A percentile compares a stretch with the other conserved stretches of the same genome.
phyloP scores from a whole-genome alignment of 2,888 invertebrate species.

The Lasioglossum pauxillum region DNA sequence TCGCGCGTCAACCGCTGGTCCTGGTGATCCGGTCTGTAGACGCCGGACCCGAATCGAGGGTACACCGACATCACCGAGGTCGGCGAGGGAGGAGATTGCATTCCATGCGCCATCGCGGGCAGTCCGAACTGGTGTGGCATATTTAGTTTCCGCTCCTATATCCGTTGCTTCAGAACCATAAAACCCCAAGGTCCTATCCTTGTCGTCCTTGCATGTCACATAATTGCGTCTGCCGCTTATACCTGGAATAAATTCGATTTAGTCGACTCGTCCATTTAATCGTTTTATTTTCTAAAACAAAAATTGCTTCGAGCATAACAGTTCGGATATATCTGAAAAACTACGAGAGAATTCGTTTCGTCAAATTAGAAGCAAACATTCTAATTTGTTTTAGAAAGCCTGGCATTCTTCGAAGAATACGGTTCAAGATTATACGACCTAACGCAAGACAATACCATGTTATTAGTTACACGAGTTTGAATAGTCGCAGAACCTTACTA shows the following conservation, averaged over 20 bases:
- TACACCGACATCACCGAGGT: slow-evolving; percentile 85
- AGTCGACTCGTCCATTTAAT: neutral
- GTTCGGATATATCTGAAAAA: neutral
- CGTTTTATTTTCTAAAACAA: neutral
- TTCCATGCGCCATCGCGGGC: slow-evolving; percentile 89
- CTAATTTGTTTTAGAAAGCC: slow-evolving; percentile 11
- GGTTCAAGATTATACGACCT: neutral
- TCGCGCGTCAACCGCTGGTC: slow-evolving; percentile 94
- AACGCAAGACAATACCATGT: slow-evolving; percentile 21
- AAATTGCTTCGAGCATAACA: neutral
- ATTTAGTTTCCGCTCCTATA: slow-evolving; percentile 79
- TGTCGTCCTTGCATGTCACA: slow-evolving; percentile 49
- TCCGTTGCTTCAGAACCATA: slow-evolving; percentile 32
- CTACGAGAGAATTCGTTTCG: neutral
- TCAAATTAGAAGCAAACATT: neutral
- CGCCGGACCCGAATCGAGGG: slow-evolving; percentile 88
- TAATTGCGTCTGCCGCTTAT: slow-evolving; percentile 35
- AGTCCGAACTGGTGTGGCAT: slow-evolving; percentile 94
- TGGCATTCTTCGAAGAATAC: neutral
- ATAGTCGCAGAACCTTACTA: slow-evolving; percentile 48
- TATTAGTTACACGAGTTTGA: slow-evolving; percentile 34
- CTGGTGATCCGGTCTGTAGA: slow-evolving; percentile 88
- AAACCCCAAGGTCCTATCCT: slow-evolving; percentile 47
- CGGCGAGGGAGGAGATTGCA: slow-evolving; percentile 93
- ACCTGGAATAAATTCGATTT: slow-evolving; percentile 60